Evolutionary conservation across 2,797 vertebrate species (phyloP).

Genomic region (Decapterus maruadsi): DNA sequence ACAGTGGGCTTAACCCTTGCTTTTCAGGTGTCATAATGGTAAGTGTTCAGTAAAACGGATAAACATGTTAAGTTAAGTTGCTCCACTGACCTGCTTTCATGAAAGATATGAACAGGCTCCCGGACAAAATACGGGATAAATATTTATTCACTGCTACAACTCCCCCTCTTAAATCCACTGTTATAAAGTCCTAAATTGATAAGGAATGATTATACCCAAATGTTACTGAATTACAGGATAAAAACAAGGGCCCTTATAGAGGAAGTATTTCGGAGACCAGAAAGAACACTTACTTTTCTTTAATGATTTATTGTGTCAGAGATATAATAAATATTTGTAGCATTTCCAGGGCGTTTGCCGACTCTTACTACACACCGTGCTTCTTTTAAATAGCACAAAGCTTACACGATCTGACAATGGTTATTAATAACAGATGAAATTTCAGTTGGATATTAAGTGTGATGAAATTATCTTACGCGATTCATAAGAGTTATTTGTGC

Average conservation of each 20-base stretch:
- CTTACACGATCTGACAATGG: constrained; percentile 31
- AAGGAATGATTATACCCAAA: background rate
- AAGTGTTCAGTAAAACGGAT: constrained; percentile 11
- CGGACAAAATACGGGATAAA: background rate
- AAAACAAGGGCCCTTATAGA: constrained; percentile 5
- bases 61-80: constrained; percentile 10
- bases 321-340: constrained; percentile 51
- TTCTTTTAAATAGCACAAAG: constrained; percentile 50
- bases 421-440: constrained; percentile 51
- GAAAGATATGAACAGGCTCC: background rate
- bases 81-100: background rate
- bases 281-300: constrained; percentile 5
- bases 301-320: constrained; percentile 43
- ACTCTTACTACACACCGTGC: constrained; percentile 11
- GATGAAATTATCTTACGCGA: constrained; percentile 28
- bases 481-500: constrained; percentile 25
- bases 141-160: background rate
- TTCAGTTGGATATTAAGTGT: constrained; percentile 15
- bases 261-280: constrained; percentile 1
- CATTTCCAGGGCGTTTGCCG: constrained; percentile 32
- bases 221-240: background rate
- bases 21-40: constrained; percentile 1
- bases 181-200: constrained; percentile 4
- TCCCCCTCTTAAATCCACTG: background rate
- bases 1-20: background rate